These are phyloP conservation scores for Caenorhabditis remanei DNA, from an alignment of 1,140 invertebrate genomes.

Conservation along the genomic window DNA sequence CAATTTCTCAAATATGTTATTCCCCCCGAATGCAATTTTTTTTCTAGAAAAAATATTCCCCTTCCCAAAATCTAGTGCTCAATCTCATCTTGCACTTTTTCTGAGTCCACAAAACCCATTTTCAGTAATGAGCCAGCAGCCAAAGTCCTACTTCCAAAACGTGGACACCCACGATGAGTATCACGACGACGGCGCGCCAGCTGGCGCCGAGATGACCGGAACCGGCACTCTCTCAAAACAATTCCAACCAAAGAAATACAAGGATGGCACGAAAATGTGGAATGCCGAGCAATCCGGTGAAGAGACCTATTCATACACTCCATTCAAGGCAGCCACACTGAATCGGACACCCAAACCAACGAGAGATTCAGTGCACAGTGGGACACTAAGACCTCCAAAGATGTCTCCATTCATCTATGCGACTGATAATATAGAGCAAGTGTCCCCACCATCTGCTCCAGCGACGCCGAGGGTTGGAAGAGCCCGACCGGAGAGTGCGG, in stretches of 20 bases:
- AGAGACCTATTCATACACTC: slow-evolving; percentile 41
- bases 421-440: neutral
- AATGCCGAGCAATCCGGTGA: slow-evolving; percentile 15
- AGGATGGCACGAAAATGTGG: slow-evolving; percentile 36
- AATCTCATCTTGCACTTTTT: too few relatives aligned
- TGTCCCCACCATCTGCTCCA: slow-evolving; percentile 23
- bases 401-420: slow-evolving; percentile 30
- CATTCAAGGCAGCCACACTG: slow-evolving; percentile 37
- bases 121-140: slow-evolving; percentile 46
- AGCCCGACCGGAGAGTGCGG: slow-evolving; percentile 17
- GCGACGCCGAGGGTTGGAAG: slow-evolving; percentile 9
- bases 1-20: too few relatives aligned
- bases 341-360: slow-evolving; percentile 35
- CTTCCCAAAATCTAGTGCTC: too few relatives aligned
- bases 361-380: slow-evolving; percentile 39
- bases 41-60: too few relatives aligned
- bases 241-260: slow-evolving; percentile 42
- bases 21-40: too few relatives aligned
- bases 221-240: slow-evolving; percentile 42
- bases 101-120: neutral
- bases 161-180: slow-evolving; percentile 42
- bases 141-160: slow-evolving; percentile 45
- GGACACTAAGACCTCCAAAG: slow-evolving; percentile 33
- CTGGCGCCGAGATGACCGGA: neutral
- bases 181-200: neutral